Evolutionary conservation across 2,888 invertebrate genomes (phyloP).

Genomic region (Psylliodes chrysocephalus): DNA sequence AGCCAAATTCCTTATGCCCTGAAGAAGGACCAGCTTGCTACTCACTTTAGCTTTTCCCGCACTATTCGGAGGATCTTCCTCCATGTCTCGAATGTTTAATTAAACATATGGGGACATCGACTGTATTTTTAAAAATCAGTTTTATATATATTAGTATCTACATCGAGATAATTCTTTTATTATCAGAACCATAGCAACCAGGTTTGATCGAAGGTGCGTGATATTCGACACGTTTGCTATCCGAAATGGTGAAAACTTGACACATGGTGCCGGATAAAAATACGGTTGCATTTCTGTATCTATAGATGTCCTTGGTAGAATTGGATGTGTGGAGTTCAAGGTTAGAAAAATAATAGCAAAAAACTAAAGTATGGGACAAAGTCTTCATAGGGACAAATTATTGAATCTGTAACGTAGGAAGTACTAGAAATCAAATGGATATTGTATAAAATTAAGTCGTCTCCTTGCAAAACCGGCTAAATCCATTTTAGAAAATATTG

Average conservation of each 20-base stretch:
- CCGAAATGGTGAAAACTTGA: slow-evolving; percentile 18
- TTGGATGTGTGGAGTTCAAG: too few species aligned
- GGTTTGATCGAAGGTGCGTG: slow-evolving; percentile 49
- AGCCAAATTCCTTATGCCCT: slow-evolving; percentile 57
- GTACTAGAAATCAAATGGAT: too few species aligned
- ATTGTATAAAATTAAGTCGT: too few species aligned
- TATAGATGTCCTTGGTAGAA: not conserved
- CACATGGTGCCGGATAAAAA: slow-evolving; percentile 14
- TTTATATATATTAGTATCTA: slow-evolving; percentile 26
- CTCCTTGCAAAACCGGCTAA: too few species aligned
- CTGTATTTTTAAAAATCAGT: slow-evolving; percentile 25
- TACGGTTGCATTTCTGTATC: not conserved
- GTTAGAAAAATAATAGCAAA: too few species aligned
- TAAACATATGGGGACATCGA: not conserved
- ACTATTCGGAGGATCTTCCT: not conserved
- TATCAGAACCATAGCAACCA: slow-evolving; percentile 46
- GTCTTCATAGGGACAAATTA: too few species aligned
- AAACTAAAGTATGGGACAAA: too few species aligned
- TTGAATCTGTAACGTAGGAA: too few species aligned
- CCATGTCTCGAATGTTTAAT: slow-evolving; percentile 18
- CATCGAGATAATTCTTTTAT: slow-evolving; percentile 29
- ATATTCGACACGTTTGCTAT: slow-evolving; percentile 37
- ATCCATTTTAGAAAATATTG: too few species aligned
- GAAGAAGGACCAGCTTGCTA: slow-evolving; percentile 54
- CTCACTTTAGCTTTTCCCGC: slow-evolving; percentile 31